Conservation (phyloP, 2,113 vertebrate genomes). For the Bagarius yarrelli region DNA sequence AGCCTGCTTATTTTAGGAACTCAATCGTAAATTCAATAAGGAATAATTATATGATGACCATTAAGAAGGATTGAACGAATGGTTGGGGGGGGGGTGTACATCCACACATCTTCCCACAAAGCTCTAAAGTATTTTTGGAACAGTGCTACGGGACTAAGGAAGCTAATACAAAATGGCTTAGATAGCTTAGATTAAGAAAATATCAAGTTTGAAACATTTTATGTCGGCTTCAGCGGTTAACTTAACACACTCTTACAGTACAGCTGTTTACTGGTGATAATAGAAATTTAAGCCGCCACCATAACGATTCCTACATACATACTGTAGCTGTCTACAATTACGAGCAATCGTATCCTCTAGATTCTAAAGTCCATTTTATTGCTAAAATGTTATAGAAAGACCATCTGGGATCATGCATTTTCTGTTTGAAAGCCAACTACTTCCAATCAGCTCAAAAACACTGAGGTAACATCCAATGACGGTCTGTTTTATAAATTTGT, state of each 20-base stretch:
- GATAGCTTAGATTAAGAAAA: neutral
- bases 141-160: neutral
- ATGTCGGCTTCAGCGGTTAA: neutral
- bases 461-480: neutral
- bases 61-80: conserved; percentile 16
- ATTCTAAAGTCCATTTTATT: neutral
- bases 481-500: neutral
- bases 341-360: neutral
- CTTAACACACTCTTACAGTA: no score
- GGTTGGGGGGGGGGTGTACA: neutral
- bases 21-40: conserved; percentile 15
- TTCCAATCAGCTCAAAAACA: neutral
- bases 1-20: conserved; percentile 18
- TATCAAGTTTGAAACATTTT: neutral
- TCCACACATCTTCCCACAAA: neutral
- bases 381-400: neutral
- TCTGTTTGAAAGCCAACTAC: neutral
- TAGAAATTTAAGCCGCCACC: neutral
- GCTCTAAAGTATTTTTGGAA: neutral
- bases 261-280: neutral
- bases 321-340: neutral
- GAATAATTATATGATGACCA: conserved; percentile 18
- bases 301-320: neutral
- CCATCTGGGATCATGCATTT: neutral
- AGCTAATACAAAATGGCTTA: neutral